Base-by-base conservation (phyloP, 2,797 vertebrate species). In the Sternarchorhynchus goeldii region DNA sequence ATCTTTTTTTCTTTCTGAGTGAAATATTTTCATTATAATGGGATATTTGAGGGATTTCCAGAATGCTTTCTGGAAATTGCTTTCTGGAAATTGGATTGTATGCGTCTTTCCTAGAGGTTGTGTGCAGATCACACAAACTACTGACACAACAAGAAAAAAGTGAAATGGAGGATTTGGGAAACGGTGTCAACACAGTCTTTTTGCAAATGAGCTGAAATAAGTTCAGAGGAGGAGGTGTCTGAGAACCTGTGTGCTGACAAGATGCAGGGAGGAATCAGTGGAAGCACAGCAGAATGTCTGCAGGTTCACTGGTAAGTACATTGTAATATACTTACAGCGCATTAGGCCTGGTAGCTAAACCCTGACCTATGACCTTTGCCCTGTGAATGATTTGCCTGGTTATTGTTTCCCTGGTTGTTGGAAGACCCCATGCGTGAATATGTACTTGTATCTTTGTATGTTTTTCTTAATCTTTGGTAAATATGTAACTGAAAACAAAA, bases 291-390 rank as follows among this genome's bases (percentile, higher is more conserved):
- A 80, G 76, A 80, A 65, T 41, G 62, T 72, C 69, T 65, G 86
- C 55, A 89, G 78, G 25, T 25, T 25, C 25, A 25, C 25, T 25
- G 25, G 81, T 75, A 79, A 82, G 85, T 84, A 89, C 34, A 36
- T 36, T 36, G 34, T 36, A 36, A 36, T 36, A 36, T 36, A 2
- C 6, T 36, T 36, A 36, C 82, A 86, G 86, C 41, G 82, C 85
- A 84, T 80, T 84, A 87, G 89, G 89, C 62, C 85, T 90, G 91
- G 92, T 92, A 92, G 91, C 92, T 93, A 92, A 91, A 87, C 79
- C 86, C 81, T 84, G 77, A 83, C 83, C 79, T 82, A 68, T 82
- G 86, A 85, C 80, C 82, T 86, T 75, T 88, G 80, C 88, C 84
- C 78, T 82, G 81, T 79, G 32, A 58, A 73, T 67, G 71, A 18